Evolutionary conservation across 2,888 invertebrate species (phyloP), one percentile per base, ranked within the genome.

Genomic region (Ischnus inquisitorius): DNA sequence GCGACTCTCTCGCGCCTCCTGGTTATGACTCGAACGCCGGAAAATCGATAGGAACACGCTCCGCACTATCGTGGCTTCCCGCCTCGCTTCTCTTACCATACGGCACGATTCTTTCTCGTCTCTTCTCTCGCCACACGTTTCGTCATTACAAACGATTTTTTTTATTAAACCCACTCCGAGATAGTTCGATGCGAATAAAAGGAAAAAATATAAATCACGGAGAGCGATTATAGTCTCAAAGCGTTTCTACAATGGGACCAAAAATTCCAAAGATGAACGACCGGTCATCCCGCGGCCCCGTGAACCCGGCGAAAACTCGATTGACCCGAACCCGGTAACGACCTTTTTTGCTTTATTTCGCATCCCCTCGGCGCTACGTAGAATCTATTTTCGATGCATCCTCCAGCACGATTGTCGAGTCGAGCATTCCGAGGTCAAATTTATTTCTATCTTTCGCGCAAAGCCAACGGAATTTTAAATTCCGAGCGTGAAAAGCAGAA

Each of bases 1-100:
- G 71, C 57, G 41, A 43, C 67, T 77, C 67, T 46, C 65, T 75
- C 62, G 16, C 48, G 51, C 41, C 65, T 65, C 65, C 68, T 57
- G 78, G 68, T 78, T 78, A 34, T 81, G 84, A 85, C 85, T 85
- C 85, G 82, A 87, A 84, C 84, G 83, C 68, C 69, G 75, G 78
- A 85, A 87, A 85, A 87, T 87, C 87, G 85, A 87, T 87, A 87
- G 81, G 79, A 71, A 72, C 79, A 77, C 83, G 80, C 76, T 72
- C 80, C 39, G 76, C 83, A 85, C 78, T 77, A 69, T 81, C 81
- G 82, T 82, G 87, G 87, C 87, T 87, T 87, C 87, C 64, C 72
- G 57, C 78, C 64, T 81, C 68, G 67, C 48, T 68, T 54, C 74
- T 72, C 71, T 64, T 48, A 2, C 65, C 65, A 68, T 68, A 77